Evolutionary conservation across 1,140 invertebrate species (phyloP), one percentile per base, ranked within the genome.

Genomic region (Probaryconus sp.): DNA sequence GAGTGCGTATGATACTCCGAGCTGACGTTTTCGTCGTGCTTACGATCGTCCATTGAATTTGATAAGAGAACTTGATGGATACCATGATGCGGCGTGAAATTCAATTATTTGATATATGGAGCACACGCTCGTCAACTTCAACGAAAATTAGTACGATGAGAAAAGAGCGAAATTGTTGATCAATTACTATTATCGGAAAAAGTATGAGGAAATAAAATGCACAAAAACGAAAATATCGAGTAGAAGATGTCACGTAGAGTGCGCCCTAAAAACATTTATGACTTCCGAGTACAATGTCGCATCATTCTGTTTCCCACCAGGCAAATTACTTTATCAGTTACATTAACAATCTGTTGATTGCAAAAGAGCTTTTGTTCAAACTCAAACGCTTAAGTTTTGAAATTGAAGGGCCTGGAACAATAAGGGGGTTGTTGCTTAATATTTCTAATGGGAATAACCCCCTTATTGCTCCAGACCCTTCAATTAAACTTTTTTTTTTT

Each of bases 151-250:
- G 68, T 55, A 35, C 48, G 56, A 71, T 56, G 50, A 63, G 50
- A 63, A 71, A 71, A 71, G 58, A 63, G 68, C 50, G 56, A 63
- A 71, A 71, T 71, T 71, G 68, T 71, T 63, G 68, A 71, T 71
- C 68, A 71, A 71, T 71, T 71, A 71, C 51, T 58, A 64, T 64
- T 64, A 58, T 58, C 30, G 38, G 7, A 55, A 60, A 60, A 69
- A 31, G 48, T 47, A 37, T 20, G 30, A 42, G 37, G 13, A 43
- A 13, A 17, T 31, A 43, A 47, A 51, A 43, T 51, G 47, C 26
- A 37, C 20, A 47, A 67, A 67, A 55, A 56, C 20, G 16, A 33
- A 69, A 53, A 45, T 40, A 56, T 51, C 33, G 43, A 70, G 50
- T 42, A 26, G 21, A 63, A 63, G 67, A 56, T 63, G 50, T 50